Percentiles rank a stretch among this genome's conserved stretches.
Evolutionary conservation across 2,888 invertebrate genomes (phyloP).

Genomic region (Hermodice carunculata): DNA sequence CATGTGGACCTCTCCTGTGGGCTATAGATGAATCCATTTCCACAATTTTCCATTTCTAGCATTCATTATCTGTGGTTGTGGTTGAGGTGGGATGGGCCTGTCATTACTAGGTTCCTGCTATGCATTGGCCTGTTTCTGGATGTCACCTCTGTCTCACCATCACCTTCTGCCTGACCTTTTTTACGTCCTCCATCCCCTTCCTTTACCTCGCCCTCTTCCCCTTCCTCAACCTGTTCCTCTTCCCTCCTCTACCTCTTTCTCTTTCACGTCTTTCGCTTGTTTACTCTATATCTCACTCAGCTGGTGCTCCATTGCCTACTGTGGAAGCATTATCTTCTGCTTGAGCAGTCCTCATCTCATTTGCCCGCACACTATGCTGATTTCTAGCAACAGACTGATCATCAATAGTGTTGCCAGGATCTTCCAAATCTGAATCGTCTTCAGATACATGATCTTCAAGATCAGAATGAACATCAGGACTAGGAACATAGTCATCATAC

Average conservation of each 20-base stretch:
- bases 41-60: neutral
- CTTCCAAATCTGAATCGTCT: neutral
- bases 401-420: neutral
- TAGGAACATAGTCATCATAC: neutral
- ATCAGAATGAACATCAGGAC: neutral
- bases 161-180: neutral
- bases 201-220: too few species aligned
- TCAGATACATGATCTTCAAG: neutral
- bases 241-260: too few species aligned
- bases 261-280: too few species aligned
- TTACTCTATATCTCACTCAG: neutral
- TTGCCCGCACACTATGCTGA: too few species aligned
- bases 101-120: neutral
- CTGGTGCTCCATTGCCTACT: neutral
- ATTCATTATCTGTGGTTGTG: neutral
- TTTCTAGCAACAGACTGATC: neutral
- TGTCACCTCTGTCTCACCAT: neutral
- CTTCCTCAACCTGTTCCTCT: too few species aligned
- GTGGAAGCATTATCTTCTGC: neutral
- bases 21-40: neutral
- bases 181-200: neutral
- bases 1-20: neutral
- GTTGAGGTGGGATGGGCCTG: neutral
- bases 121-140: too few species aligned
- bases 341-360: neutral